Evolutionary conservation across 2,888 invertebrate species (phyloP), one percentile per base, ranked within the genome.

Genomic region (Galerucella nymphaeae): DNA sequence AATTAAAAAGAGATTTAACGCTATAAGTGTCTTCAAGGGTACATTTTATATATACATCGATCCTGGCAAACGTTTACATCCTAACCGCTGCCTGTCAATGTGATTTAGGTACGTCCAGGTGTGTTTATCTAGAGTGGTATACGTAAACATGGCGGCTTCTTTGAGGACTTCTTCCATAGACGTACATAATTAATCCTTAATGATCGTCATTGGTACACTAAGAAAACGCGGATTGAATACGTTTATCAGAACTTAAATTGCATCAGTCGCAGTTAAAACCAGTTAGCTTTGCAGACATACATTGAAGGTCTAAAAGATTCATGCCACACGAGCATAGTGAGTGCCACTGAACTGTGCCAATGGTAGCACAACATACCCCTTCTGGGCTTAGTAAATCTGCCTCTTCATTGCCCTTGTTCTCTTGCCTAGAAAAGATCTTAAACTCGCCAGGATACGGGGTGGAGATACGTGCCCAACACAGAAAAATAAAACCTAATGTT

Each of bases 51-150:
- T 20, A 64, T 48, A 48, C 50, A 70, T 65, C 73, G 66, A 61
- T 65, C 73, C 70, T 66, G 68, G 58, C 14, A 14, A 18, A 69
- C 45, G 45, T 62, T 18, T 41, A n/a, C 61, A 59, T 50, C 55
- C 61, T 58, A 70, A 73, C 69, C 53, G 58, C 38, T 48, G 59
- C 23, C 59, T 67, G 67, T 67, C 67, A 67, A 59, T 67, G 61
- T 84, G 85, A 85, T 84, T 84, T 84, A 84, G 84, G 84, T 83
- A 74, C 79, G 74, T 83, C 86, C 86, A 86, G 86, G 86, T 86
- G 86, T 86, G 83, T 86, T 86, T 86, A 82, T 83, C 81, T 82
- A 84, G 82, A 83, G 68, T 78, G 82, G 75, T 79, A 82, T 82
- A 80, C 81, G 82, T 83, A 83, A 84, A 84, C 83, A 83, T 78